Evolutionary conservation across 30 jellyfish, hydroid and myxozoan species (phyloP).

Genomic region (Haliclystus octoradiatus): DNA sequence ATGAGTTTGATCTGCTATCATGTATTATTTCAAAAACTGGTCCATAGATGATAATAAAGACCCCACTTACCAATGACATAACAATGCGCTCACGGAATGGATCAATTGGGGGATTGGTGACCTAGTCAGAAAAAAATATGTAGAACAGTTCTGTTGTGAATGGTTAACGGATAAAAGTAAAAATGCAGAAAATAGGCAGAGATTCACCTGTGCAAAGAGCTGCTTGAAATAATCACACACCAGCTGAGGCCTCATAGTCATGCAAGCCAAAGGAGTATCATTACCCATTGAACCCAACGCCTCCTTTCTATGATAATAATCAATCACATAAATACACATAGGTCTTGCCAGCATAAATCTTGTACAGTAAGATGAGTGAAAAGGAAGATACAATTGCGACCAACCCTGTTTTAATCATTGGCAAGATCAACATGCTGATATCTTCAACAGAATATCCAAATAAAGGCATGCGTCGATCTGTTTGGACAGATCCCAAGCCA

Average conservation of each 20-base stretch:
- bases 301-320: slow-evolving; percentile 24
- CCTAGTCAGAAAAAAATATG: slow-evolving; percentile 12
- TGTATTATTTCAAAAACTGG: no score
- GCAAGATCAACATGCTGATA: slow-evolving; percentile 48
- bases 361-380: no score
- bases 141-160: neutral
- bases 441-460: slow-evolving; percentile 65
- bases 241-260: slow-evolving; percentile 59
- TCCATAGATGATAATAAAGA: no score
- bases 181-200: no score
- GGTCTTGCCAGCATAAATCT: neutral
- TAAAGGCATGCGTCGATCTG: slow-evolving; percentile 57
- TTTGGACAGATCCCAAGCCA: slow-evolving; percentile 67
- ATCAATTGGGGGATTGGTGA: slow-evolving; percentile 68
- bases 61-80: slow-evolving; percentile 44
- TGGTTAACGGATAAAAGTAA: no score
- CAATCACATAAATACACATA: no score
- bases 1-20: no score
- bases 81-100: slow-evolving; percentile 59
- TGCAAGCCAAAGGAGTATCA: slow-evolving; percentile 59
- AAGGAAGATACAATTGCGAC: slow-evolving; percentile 1
- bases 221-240: slow-evolving; percentile 60
- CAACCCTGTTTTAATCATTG: slow-evolving; percentile 45
- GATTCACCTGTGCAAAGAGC: slow-evolving; percentile 49
- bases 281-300: slow-evolving; percentile 71